phyloP scores from a whole-genome alignment of 2,797 vertebrate species.

The Semotilus atromaculatus region DNA sequence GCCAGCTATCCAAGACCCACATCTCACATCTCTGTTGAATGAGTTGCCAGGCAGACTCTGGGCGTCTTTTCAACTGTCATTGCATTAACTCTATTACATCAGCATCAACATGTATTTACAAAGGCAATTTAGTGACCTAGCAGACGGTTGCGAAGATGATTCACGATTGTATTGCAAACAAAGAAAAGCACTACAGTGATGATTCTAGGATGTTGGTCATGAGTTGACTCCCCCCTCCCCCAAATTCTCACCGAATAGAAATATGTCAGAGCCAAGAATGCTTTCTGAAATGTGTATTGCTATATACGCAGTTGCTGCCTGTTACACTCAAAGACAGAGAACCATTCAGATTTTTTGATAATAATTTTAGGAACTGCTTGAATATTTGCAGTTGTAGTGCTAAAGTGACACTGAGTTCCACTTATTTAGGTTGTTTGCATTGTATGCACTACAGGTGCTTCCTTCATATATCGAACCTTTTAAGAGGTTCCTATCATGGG shows the following conservation, averaged over 20 bases:
- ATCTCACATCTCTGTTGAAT: neutral
- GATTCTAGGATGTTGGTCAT: neutral
- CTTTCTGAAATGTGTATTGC: neutral
- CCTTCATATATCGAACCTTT: too few species aligned
- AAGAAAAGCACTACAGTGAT: neutral
- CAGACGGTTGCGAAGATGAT: neutral
- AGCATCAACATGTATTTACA: conserved; percentile 53
- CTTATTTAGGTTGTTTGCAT: neutral
- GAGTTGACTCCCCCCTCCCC: neutral
- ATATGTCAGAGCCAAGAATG: neutral
- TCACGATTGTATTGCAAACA: neutral
- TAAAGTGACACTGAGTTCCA: neutral
- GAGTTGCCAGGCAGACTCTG: conserved; percentile 22
- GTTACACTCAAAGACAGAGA: neutral
- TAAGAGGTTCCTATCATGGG: too few species aligned
- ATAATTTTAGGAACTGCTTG: neutral
- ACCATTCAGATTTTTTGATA: neutral
- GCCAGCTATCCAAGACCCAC: neutral
- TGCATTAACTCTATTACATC: conserved; percentile 49
- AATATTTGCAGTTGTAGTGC: neutral
- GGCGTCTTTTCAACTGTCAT: conserved; percentile 56
- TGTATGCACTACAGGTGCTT: too few species aligned
- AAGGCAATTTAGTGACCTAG: conserved; percentile 45
- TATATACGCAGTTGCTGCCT: neutral
- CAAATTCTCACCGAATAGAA: too few species aligned